Base-by-base conservation (phyloP, 2,888 invertebrate species). In the Octonoba sinensis region DNA sequence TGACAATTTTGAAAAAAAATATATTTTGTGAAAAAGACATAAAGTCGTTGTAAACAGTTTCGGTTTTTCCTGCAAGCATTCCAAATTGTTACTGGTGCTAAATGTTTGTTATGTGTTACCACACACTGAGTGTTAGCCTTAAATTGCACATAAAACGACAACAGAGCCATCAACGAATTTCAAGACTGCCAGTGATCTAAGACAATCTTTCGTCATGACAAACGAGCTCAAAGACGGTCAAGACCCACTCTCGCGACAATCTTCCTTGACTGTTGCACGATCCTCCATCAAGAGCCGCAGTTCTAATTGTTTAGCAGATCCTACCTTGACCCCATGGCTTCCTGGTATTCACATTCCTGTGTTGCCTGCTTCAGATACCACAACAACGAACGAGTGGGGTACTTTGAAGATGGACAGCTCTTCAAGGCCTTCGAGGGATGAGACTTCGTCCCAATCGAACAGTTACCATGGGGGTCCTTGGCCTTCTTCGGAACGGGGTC, bases 211-310 rank as follows among this genome's bases (percentile, higher is more conserved):
- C 36, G 36, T 36, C 36, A 36, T 36, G 36, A 6, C 36, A 36
- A 36, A 36, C 11, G 36, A 36, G 36, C 36, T 36, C 36, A 36
- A 62, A 44, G 44, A 62, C 4, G n/a, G 18, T 13, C 3, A 44
- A 16, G 46, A 62, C 18, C n/a, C 44, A 4, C 8, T n/a, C 13
- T 8, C 62, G 1, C 59, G 66, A 12, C 47, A 71, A 22, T 60
- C 78, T 15, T 51, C 59, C 64, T 73, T 81, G 3, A 64, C 73
- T 3, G 73, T 74, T 15, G 24, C 62, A 49, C 60, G 56, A 24
- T 62, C 49, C 20, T 71, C 79, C 56, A 56, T 81, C 27, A 81
- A 81, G 46, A 81, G 79, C 49, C 51, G 79, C 6, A 81, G 79
- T 46, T 81, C 79, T 15, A 81, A 81, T 24, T 81, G 79, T 60